phyloP scores from a whole-genome alignment of 2,888 invertebrate genomes.

The Gortyna flavago region DNA sequence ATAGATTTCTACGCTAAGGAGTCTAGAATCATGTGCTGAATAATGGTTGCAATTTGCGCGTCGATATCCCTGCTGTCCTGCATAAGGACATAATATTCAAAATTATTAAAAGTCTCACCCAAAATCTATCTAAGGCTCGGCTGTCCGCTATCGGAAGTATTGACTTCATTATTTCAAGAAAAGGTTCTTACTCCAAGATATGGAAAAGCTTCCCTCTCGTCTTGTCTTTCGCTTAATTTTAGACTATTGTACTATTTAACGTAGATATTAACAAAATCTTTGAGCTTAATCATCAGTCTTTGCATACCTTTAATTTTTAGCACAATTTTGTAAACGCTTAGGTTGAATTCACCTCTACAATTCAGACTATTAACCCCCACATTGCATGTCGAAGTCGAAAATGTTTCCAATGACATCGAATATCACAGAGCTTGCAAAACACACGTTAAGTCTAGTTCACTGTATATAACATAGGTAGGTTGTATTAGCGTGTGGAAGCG shows the following conservation, averaged over 20 bases:
- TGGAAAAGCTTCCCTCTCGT: neutral
- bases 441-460: constrained; percentile 34
- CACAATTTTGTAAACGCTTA: neutral
- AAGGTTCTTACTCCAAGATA: neutral
- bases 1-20: no score
- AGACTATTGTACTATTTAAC: neutral
- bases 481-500: constrained; percentile 50
- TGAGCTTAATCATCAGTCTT: neutral
- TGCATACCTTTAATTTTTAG: neutral
- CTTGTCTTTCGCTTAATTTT: neutral
- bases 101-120: neutral
- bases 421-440: constrained; percentile 36
- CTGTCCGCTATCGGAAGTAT: neutral
- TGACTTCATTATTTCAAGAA: neutral
- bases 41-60: no score
- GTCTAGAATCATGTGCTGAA: no score
- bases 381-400: constrained; percentile 5
- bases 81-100: no score
- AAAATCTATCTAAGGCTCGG: neutral
- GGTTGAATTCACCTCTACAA: constrained; percentile 30
- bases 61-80: no score
- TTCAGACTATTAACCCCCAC: neutral
- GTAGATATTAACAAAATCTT: neutral
- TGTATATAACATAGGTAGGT: constrained; percentile 31
- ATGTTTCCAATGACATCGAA: constrained; percentile 28